Conservation (phyloP, 2,113 vertebrate species). For the Cricetomys ansorgei region DNA sequence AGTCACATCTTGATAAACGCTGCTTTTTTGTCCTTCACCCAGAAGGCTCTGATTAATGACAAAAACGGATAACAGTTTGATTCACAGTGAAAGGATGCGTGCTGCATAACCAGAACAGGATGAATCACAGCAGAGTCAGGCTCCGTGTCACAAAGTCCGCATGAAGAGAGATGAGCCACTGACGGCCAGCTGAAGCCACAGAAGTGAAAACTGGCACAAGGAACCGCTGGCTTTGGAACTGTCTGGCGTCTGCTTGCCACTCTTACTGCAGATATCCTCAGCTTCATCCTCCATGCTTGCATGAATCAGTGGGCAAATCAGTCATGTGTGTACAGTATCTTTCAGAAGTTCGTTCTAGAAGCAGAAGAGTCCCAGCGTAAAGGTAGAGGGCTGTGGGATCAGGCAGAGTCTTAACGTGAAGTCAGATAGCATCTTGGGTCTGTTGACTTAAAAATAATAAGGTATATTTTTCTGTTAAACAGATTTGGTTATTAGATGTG, state of each 20-base stretch:
- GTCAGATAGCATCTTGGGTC: not conserved
- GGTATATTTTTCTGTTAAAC: not conserved
- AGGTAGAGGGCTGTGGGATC: not conserved
- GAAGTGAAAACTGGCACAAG: not conserved
- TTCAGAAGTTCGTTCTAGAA: slow-evolving; percentile 59
- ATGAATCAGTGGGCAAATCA: slow-evolving; percentile 29
- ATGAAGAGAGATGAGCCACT: not conserved
- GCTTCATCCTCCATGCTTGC: not conserved
- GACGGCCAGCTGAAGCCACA: slow-evolving; percentile 1
- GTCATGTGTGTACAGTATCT: not conserved
- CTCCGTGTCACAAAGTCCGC: not conserved
- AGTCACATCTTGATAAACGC: slow-evolving; percentile 34
- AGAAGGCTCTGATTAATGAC: slow-evolving; percentile 19
- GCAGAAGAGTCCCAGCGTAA: not conserved
- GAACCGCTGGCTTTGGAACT: not conserved
- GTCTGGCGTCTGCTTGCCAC: accelerated
- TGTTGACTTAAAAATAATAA: not conserved
- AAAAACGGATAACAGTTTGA: slow-evolving; percentile 25
- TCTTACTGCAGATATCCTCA: slow-evolving; percentile 34
- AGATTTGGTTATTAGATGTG: not conserved
- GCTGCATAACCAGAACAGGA: slow-evolving; percentile 24
- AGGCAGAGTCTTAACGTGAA: not conserved
- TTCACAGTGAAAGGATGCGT: not conserved
- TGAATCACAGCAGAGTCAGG: not conserved
- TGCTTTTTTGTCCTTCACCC: slow-evolving; percentile 49